Percentiles rank a stretch among this genome's conserved stretches.
Evolutionary conservation across 2,888 invertebrate species (phyloP).

Genomic region (Perizoma flavofasciatum): DNA sequence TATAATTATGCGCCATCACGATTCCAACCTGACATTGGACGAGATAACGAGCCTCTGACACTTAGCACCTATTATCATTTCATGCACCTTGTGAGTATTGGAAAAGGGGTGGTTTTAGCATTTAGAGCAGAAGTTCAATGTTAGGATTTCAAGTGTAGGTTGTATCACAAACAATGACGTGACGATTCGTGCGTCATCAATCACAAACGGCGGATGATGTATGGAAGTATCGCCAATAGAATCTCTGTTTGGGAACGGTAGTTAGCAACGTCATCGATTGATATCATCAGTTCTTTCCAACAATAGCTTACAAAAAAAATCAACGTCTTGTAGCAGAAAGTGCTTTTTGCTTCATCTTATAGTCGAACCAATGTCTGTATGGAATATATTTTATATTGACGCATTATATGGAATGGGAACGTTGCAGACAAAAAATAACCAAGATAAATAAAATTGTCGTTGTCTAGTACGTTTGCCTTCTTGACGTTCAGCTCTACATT

Average conservation of each 20-base stretch:
- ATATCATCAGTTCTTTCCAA: conserved; percentile 22
- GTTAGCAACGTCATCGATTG: conserved; percentile 30
- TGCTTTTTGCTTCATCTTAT: not conserved
- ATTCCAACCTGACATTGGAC: conserved; percentile 34
- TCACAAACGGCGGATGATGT: conserved; percentile 53
- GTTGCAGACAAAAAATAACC: too few relatives aligned
- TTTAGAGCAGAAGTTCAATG: conserved; percentile 4
- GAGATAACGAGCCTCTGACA: conserved; percentile 30
- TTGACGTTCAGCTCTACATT: too few relatives aligned
- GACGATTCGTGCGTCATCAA: conserved; percentile 51
- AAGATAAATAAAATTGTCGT: too few relatives aligned
- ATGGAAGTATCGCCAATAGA: conserved; percentile 43
- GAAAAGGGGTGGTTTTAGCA: conserved; percentile 16
- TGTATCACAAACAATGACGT: conserved; percentile 53
- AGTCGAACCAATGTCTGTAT: not conserved
- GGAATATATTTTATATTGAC: too few relatives aligned
- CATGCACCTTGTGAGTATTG: conserved; percentile 10
- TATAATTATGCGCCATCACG: conserved; percentile 42
- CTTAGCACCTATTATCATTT: conserved; percentile 5
- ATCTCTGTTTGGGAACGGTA: conserved; percentile 40
- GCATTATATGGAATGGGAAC: too few relatives aligned
- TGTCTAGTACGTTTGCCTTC: too few relatives aligned
- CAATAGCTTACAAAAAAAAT: not conserved
- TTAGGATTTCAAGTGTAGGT: conserved; percentile 26
- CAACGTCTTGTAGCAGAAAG: not conserved